These are phyloP conservation scores for Apocrypta bakeri DNA, from an alignment of 1,140 invertebrate species.

Conservation along the genomic window DNA sequence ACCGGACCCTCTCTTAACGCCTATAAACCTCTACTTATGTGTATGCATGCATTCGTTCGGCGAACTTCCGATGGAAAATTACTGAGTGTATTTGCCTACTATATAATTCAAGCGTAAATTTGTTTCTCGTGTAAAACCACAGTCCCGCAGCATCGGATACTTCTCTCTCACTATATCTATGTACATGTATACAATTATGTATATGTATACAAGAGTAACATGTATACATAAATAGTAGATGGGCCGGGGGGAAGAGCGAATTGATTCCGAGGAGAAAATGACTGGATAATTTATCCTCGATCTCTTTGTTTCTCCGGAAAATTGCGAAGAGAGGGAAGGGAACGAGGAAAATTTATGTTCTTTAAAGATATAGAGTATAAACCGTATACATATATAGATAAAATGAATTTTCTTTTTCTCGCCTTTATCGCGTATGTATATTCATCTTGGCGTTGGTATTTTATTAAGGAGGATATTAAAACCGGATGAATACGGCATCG, in stretches of 20 bases:
- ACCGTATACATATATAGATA: too few species aligned
- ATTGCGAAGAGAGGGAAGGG: too few species aligned
- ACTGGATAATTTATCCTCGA: background rate
- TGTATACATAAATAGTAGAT: too few species aligned
- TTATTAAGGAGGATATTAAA: background rate
- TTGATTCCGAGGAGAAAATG: background rate
- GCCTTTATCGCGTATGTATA: too few species aligned
- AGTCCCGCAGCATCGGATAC: background rate
- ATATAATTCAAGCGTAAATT: background rate
- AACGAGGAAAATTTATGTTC: background rate
- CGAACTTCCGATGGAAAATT: background rate
- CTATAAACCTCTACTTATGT: background rate
- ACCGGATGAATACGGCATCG: background rate
- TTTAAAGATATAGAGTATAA: too few species aligned
- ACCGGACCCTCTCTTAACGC: background rate
- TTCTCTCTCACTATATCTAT: background rate
- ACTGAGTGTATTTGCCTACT: background rate
- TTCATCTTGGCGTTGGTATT: background rate
- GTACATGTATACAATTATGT: background rate
- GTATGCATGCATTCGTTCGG: background rate
- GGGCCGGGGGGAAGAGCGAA: background rate
- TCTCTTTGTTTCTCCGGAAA: background rate
- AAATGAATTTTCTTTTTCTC: too few species aligned
- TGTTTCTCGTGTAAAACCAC: background rate
- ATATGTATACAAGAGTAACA: background rate